A percentile compares a stretch with the other conserved stretches of the same genome.
phyloP scores from a whole-genome alignment of 1,140 invertebrate species.

The Notospermus geniculatus region DNA sequence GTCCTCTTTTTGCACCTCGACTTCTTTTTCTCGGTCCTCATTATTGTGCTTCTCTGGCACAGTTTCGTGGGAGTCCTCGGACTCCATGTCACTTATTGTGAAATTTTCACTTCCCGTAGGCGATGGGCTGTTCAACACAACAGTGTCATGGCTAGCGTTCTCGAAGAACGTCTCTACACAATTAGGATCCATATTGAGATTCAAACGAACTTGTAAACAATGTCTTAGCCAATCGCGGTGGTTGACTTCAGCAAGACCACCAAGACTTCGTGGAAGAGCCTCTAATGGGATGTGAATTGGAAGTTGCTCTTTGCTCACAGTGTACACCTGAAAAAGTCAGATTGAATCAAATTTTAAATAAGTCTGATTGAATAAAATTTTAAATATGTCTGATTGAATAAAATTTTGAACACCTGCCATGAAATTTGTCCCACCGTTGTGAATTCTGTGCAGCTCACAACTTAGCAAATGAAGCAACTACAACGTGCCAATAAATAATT shows the following conservation, averaged over 20 bases:
- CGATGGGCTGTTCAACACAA: background rate
- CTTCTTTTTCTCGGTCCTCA: slow-evolving; percentile 40
- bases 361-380: background rate
- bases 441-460: too few relatives aligned
- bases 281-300: slow-evolving; percentile 63
- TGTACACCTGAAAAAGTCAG: slow-evolving; percentile 69
- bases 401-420: background rate
- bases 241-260: slow-evolving; percentile 79
- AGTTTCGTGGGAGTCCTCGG: slow-evolving; percentile 57
- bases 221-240: slow-evolving; percentile 84
- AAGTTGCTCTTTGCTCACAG: slow-evolving; percentile 79
- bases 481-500: too few relatives aligned
- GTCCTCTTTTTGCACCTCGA: slow-evolving; percentile 35
- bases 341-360: background rate
- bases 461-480: too few relatives aligned
- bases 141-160: background rate
- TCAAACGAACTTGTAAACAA: slow-evolving; percentile 70
- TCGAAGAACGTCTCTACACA: background rate
- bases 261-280: slow-evolving; percentile 80
- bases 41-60: slow-evolving; percentile 54
- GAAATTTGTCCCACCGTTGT: too few relatives aligned
- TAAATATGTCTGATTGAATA: slow-evolving; percentile 2
- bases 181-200: slow-evolving; percentile 30
- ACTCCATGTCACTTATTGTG: slow-evolving; percentile 51
- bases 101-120: background rate